Conservation (phyloP, 2,888 invertebrate genomes). For the Chymomyza fuscimana region DNA sequence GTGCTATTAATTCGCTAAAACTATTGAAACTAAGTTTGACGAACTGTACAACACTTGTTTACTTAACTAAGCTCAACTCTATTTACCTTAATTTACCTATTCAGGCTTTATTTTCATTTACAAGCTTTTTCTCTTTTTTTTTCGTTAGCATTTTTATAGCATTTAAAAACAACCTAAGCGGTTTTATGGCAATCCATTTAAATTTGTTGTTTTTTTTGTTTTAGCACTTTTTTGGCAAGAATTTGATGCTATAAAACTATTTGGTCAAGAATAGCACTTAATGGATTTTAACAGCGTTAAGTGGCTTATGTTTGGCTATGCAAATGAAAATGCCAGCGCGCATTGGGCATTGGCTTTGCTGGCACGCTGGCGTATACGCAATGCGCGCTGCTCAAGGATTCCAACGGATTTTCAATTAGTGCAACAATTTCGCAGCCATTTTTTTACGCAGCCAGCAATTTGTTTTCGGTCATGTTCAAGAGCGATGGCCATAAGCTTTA, state of each 20-base stretch:
- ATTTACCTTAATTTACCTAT: neutral
- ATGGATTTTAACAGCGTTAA: slow-evolving; percentile 61
- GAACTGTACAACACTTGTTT: too few relatives aligned
- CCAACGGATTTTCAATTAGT: slow-evolving; percentile 66
- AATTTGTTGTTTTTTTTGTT: slow-evolving; percentile 15
- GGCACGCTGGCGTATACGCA: neutral
- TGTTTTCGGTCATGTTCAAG: slow-evolving; percentile 53
- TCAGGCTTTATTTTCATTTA: neutral
- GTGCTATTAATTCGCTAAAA: too few relatives aligned
- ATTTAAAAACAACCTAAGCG: slow-evolving; percentile 20
- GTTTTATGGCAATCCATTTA: slow-evolving; percentile 16
- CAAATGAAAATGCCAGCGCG: slow-evolving; percentile 21
- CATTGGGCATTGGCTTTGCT: neutral
- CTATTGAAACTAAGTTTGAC: too few relatives aligned
- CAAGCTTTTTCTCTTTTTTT: neutral
- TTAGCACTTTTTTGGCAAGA: neutral
- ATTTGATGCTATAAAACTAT: neutral
- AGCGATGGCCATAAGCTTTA: slow-evolving; percentile 47
- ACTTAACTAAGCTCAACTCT: neutral
- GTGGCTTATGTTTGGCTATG: slow-evolving; percentile 50
- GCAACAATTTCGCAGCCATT: slow-evolving; percentile 24
- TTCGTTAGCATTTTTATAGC: neutral
- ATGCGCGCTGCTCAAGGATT: slow-evolving; percentile 27
- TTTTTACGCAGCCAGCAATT: slow-evolving; percentile 35
- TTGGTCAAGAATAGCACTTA: neutral